Percentiles rank a stretch among this genome's conserved stretches.
Evolutionary conservation across 2,888 invertebrate genomes (phyloP).

Genomic region (Rhagonycha fulva): DNA sequence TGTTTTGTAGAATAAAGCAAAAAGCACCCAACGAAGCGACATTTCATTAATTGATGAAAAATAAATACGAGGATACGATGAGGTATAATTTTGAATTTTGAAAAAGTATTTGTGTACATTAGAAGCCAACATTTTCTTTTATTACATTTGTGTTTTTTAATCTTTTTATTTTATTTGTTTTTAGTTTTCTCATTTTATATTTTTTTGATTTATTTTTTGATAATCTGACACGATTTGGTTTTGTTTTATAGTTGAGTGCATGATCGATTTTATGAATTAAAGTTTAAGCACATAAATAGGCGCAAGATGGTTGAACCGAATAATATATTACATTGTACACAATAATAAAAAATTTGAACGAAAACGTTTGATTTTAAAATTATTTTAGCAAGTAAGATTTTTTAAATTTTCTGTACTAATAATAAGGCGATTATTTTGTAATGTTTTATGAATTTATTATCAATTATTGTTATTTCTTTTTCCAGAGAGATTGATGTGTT

Average conservation of each 20-base stretch:
- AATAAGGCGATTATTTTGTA: background rate
- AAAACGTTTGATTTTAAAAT: background rate
- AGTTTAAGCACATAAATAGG: background rate
- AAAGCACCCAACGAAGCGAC: background rate
- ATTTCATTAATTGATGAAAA: background rate
- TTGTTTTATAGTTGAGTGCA: background rate
- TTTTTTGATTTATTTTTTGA: background rate
- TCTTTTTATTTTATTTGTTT: background rate
- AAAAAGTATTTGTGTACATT: background rate
- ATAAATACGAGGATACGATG: background rate
- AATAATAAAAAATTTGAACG: background rate
- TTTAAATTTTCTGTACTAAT: background rate
- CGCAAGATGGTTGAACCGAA: background rate
- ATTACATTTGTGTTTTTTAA: background rate
- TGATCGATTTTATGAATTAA: background rate
- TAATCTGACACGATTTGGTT: background rate
- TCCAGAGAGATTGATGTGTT: constrained; percentile 1
- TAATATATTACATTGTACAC: background rate
- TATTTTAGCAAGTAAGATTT: background rate
- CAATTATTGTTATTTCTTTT: background rate
- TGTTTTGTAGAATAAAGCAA: too few relatives aligned
- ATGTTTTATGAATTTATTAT: background rate
- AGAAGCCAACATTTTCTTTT: background rate
- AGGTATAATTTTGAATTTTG: background rate
- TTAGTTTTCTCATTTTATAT: background rate